Base-by-base conservation (phyloP, 2,888 invertebrate species). In the Elgonia sp. region DNA sequence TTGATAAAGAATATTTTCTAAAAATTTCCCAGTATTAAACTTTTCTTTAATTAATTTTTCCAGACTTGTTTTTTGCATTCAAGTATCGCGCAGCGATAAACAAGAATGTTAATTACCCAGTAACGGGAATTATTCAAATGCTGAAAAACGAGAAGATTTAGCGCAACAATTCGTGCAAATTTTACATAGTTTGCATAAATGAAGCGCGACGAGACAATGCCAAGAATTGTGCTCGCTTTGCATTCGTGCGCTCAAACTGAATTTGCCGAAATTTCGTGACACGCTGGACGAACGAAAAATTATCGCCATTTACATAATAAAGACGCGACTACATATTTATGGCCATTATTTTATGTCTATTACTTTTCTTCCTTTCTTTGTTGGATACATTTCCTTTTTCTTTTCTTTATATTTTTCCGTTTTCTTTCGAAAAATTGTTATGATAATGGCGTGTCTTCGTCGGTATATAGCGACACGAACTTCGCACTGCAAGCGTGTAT, bases 141-240 rank as follows among this genome's bases (percentile, higher is more conserved):
- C 21, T 18, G 57, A 63, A 63, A 62, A 50, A 62, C 62, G 42
- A 16, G 21, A 21, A 12, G 76, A 76, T 62, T 37, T 37, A 8
- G 63, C 63, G 53, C 63, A 76, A 77, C 67, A 77, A 55, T 77
- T 77, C 55, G 67, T 21, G 39, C 65, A 55, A 67, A 77, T 67
- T 77, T 77, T 39, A 55, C 55, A 67, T 55, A 55, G 77, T 77
- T 77, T 55, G 77, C 67, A 67, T 77, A 67, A 77, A 65, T 67
- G 77, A 39, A 77, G 39, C 63, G 37, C 76, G 63, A 29, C 65
- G 65, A 77, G 76, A 77, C 67, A 67, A 77, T 77, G 65, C 39
- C 39, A 55, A 67, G 67, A 77, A 77, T 77, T 67, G 77, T 46
- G 53, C 50, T 18, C 29, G 37, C 29, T 46, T 53, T 40, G 6